Evolutionary conservation across 2,888 invertebrate species (phyloP).

Genomic region (Tromatobia lineatoria): DNA sequence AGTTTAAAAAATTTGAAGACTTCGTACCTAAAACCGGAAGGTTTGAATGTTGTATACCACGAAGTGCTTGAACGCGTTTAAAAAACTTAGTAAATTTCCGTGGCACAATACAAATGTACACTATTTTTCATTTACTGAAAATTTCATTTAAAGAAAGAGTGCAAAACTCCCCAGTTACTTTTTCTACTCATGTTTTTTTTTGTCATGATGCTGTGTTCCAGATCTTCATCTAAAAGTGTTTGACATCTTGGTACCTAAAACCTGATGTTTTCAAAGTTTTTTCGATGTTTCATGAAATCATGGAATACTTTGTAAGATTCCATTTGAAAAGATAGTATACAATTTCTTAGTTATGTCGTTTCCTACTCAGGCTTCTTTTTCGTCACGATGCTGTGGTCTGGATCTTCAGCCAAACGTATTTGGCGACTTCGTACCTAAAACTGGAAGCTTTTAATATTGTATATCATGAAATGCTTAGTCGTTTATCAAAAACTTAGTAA

Average conservation of each 20-base stretch:
- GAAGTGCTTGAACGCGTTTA: background rate
- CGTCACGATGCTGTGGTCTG: background rate
- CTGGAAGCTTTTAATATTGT: background rate
- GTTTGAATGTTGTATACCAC: constrained; percentile 6
- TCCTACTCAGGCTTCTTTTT: too few relatives aligned
- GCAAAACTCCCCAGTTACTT: background rate
- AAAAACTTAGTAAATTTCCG: background rate
- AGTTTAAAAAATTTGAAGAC: constrained; percentile 12
- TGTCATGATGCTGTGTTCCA: background rate
- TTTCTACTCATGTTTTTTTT: too few relatives aligned
- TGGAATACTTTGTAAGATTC: background rate
- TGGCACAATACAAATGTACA: background rate
- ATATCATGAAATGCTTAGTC: background rate
- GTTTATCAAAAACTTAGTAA: constrained; percentile 2
- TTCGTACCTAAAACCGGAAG: background rate
- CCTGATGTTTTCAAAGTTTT: background rate
- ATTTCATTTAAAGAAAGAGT: background rate
- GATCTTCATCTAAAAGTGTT: constrained; percentile 10
- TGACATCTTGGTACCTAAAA: constrained; percentile 5
- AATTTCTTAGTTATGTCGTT: background rate
- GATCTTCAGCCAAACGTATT: constrained; percentile 10
- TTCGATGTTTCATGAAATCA: constrained; percentile 1
- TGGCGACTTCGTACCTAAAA: constrained; percentile 5
- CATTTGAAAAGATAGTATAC: background rate
- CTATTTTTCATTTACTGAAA: background rate